These are phyloP conservation scores for Percopsis omiscomaycus DNA, from an alignment of 2,797 vertebrate genomes.

Conservation along the genomic window DNA sequence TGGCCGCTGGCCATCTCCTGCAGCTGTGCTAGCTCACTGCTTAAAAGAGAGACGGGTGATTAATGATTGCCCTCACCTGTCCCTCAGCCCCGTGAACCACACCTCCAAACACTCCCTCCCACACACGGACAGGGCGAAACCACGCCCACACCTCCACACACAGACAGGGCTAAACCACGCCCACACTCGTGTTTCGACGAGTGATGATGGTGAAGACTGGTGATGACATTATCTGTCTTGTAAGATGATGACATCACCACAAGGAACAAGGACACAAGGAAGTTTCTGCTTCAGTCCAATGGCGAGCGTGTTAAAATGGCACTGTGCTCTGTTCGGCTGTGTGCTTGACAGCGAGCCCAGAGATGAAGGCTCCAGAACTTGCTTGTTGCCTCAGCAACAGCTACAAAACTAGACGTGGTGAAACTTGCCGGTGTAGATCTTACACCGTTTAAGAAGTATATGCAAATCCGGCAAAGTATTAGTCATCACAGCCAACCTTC, in stretches of 20 bases:
- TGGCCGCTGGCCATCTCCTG: no score
- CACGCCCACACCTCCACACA: no score
- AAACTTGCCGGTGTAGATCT: conserved; percentile 55
- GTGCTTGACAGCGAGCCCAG: conserved; percentile 33
- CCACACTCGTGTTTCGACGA: not conserved
- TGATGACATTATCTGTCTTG: no score
- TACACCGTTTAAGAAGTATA: conserved; percentile 30
- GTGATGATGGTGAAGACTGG: no score
- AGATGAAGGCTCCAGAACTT: conserved; percentile 53
- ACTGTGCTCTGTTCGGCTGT: conserved; percentile 16
- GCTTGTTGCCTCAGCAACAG: conserved; percentile 76
- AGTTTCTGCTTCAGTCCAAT: not conserved
- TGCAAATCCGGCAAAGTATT: conserved; percentile 49
- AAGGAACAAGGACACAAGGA: not conserved
- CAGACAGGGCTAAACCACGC: no score
- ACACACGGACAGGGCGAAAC: no score
- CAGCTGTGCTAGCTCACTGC: no score
- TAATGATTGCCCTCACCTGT: no score
- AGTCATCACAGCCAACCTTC: conserved; percentile 52
- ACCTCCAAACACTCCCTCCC: no score
- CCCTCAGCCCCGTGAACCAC: no score
- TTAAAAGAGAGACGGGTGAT: no score
- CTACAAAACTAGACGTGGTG: conserved; percentile 57
- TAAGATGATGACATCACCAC: no score
- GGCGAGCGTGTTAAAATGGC: conserved; percentile 7